Evolutionary conservation across 2,797 vertebrate genomes (phyloP).

Genomic region (Crenichthys baileyi): DNA sequence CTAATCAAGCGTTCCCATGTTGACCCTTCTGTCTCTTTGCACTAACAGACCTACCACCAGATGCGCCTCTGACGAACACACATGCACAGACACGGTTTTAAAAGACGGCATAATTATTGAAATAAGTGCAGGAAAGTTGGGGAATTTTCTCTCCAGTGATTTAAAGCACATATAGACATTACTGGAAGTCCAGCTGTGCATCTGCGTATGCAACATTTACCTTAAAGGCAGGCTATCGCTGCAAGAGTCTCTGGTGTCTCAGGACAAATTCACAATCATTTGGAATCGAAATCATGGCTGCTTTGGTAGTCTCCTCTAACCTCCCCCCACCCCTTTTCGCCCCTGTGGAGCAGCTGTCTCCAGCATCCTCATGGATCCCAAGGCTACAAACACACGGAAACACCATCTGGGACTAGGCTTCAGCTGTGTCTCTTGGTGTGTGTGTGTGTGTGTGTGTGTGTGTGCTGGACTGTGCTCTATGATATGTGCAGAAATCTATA

Average conservation of each 20-base stretch:
- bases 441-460: constrained; percentile 38
- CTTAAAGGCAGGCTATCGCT: constrained; percentile 53
- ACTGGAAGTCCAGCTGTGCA: constrained; percentile 39
- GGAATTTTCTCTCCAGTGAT: constrained; percentile 57
- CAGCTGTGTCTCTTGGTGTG: constrained; percentile 64
- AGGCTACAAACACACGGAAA: constrained; percentile 79
- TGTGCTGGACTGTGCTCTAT: constrained; percentile 38
- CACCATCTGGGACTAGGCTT: constrained; percentile 83
- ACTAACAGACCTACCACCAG: constrained; percentile 83
- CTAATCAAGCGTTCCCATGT: constrained; percentile 80
- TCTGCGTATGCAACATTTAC: constrained; percentile 54
- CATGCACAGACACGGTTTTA: constrained; percentile 40
- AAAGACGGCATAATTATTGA: constrained; percentile 57
- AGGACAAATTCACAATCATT: constrained; percentile 72
- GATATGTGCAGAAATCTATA: constrained; percentile 39
- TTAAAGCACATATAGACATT: constrained; percentile 54
- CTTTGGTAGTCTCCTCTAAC: constrained; percentile 70
- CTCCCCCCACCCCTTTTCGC: constrained; percentile 49
- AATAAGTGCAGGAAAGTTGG: constrained; percentile 59
- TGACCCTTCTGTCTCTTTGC: constrained; percentile 82
- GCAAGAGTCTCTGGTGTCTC: constrained; percentile 60
- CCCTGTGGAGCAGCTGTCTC: constrained; percentile 83
- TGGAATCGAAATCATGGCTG: constrained; percentile 73
- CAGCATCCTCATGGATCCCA: constrained; percentile 76
- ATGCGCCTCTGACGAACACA: constrained; percentile 76